These are phyloP conservation scores for Drosophila sp. DNA, from an alignment of 1,140 invertebrate species.

Conservation along the genomic window DNA sequence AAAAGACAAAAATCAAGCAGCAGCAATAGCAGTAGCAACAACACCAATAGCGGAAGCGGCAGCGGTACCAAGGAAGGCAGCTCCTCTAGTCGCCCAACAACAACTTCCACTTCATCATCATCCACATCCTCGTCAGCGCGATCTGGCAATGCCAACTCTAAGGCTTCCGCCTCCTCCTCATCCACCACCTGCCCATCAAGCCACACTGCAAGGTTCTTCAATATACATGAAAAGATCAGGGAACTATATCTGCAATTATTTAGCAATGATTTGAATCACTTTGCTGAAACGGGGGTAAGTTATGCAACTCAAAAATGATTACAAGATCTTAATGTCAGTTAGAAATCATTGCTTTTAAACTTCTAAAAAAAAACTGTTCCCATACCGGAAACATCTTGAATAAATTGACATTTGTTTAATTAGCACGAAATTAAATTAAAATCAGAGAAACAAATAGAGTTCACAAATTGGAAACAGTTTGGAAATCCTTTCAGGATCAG, in stretches of 20 bases:
- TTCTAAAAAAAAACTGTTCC: neutral
- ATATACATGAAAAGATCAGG: slow-evolving; percentile 86
- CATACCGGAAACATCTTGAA: no score
- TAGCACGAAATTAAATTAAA: no score
- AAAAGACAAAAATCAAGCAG: slow-evolving; percentile 74
- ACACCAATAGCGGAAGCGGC: neutral
- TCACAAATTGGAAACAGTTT: no score
- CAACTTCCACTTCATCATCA: slow-evolving; percentile 57
- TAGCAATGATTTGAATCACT: slow-evolving; percentile 73
- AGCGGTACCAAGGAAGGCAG: slow-evolving; percentile 57
- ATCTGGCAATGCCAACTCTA: slow-evolving; percentile 40
- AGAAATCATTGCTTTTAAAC: neutral
- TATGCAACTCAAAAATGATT: neutral
- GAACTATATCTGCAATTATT: slow-evolving; percentile 84
- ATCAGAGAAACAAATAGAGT: no score
- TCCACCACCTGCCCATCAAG: slow-evolving; percentile 35
- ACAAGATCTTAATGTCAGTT: no score
- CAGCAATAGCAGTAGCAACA: slow-evolving; percentile 25
- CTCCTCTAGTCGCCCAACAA: slow-evolving; percentile 71
- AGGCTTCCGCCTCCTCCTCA: slow-evolving; percentile 17
- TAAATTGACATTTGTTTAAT: no score
- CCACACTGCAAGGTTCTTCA: slow-evolving; percentile 82
- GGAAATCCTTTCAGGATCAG: neutral
- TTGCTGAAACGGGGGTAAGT: slow-evolving; percentile 79
- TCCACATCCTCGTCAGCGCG: slow-evolving; percentile 46